Conservation (phyloP, 1,140 invertebrate genomes). For the Heliconius eleuchia region DNA sequence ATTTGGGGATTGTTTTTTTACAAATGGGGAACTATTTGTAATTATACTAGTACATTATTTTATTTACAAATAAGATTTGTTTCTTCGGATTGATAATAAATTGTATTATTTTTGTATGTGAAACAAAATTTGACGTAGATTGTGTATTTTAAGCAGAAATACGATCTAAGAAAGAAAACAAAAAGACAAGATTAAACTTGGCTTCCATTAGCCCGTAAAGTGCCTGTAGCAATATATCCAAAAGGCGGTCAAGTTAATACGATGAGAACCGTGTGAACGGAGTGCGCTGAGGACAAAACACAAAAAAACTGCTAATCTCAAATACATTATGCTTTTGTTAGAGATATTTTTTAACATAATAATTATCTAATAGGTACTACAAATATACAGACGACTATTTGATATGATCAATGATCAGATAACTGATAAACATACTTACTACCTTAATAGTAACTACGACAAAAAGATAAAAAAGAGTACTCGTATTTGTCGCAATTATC, state of each 20-base stretch:
- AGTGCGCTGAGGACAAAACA: not conserved
- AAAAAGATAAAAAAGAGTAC: no score
- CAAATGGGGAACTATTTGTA: no score
- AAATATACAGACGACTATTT: not conserved
- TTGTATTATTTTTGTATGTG: no score
- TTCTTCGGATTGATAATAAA: no score
- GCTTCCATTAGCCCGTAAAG: slow-evolving; percentile 7
- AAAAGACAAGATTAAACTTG: not conserved
- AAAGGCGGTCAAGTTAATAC: not conserved
- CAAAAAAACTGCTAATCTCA: not conserved
- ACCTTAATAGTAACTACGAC: no score
- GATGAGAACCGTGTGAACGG: not conserved
- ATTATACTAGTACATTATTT: no score
- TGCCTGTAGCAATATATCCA: not conserved
- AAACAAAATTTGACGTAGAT: no score
- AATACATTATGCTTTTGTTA: not conserved
- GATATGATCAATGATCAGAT: not conserved
- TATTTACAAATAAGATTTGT: no score
- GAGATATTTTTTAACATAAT: not conserved
- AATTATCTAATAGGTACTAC: not conserved
- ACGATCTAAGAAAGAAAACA: not conserved
- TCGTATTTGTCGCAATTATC: no score
- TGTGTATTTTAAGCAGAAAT: no score
- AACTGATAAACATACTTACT: not conserved
- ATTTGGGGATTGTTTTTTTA: no score